Percentiles rank a stretch among this genome's conserved stretches.
Evolutionary conservation across 2,888 invertebrate genomes (phyloP).

Genomic region (Sminthurides aquaticus): DNA sequence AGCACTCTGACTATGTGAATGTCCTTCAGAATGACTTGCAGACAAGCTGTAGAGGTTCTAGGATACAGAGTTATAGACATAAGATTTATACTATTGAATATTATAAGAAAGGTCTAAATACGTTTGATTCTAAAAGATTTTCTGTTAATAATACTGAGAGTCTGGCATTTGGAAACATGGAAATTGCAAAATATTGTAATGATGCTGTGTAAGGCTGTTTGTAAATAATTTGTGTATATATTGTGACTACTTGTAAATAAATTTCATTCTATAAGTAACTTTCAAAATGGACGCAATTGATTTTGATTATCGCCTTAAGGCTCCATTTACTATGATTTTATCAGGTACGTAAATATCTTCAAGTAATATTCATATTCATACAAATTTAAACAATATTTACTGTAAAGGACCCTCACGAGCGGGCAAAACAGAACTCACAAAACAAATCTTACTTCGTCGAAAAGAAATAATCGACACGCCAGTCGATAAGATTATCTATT

Average conservation of each 20-base stretch:
- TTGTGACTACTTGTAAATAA: not conserved
- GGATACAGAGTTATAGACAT: constrained; percentile 1
- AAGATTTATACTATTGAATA: constrained; percentile 2
- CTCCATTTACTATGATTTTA: not conserved
- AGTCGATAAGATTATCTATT: not conserved
- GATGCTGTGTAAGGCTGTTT: too few relatives aligned
- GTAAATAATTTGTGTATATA: too few relatives aligned
- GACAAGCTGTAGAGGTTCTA: not conserved
- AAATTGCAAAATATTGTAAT: too few relatives aligned
- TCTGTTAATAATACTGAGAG: not conserved
- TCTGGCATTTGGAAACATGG: not conserved
- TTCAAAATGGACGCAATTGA: not conserved
- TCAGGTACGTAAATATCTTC: too few relatives aligned
- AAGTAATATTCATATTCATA: too few relatives aligned
- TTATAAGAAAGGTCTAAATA: constrained; percentile 1
- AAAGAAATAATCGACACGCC: not conserved
- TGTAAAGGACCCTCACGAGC: not conserved
- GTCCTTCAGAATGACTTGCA: not conserved
- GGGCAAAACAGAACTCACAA: not conserved
- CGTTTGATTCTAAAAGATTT: constrained; percentile 15
- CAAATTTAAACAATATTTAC: too few relatives aligned
- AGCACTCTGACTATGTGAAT: not conserved
- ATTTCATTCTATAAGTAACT: not conserved
- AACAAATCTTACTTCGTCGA: not conserved
- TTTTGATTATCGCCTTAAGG: not conserved